Base-by-base conservation (phyloP, 92 coral and sea anemone genomes). In the Nematostella vectensis region DNA sequence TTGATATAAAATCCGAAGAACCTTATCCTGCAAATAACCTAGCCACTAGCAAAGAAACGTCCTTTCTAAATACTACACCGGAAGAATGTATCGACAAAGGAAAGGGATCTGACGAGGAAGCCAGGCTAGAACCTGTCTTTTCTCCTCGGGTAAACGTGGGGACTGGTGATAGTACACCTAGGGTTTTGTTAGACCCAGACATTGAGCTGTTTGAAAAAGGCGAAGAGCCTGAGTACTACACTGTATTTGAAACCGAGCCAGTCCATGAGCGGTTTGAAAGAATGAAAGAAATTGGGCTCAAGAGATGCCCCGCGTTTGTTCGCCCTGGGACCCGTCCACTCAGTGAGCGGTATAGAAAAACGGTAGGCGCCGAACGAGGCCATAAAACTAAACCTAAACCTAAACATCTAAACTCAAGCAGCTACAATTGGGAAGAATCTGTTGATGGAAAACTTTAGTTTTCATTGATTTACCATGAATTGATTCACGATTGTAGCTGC, bases 341-440 rank as follows among this genome's bases (percentile, higher is more conserved):
- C 51, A 45, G 23, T 19, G 11, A 66, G 53, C 72, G 72, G 42
- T 66, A 66, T 45, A 55, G 28, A 4, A 66, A 55, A 45, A 66
- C 72, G 72, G 72, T 66, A 66, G 72, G 70, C 52, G 28, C 17
- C 54, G 61, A 60, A n/a, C n/a, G n/a, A n/a, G n/a, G 48, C 50
- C 15, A 29, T 20, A 48, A 18, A 50, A 62, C 21, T 15, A 18
- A 27, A 26, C 36, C 4, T 20, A 40, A 40, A 44, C 11, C 21
- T 36, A 33, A 33, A 33, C 40, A 33, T 42, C 19, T 40, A 22
- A 60, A 51, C 69, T 24, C 6, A 33, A 33, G 15, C n/a, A n/a
- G n/a, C n/a, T n/a, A n/a, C n/a, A n/a, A n/a, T n/a, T n/a, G n/a
- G n/a, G n/a, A n/a, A n/a, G n/a, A n/a, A n/a, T n/a, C n/a, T n/a